Conservation (phyloP, 35 echinoderm and acorn worm genomes). For the Heliocidaris erythrogramma region DNA sequence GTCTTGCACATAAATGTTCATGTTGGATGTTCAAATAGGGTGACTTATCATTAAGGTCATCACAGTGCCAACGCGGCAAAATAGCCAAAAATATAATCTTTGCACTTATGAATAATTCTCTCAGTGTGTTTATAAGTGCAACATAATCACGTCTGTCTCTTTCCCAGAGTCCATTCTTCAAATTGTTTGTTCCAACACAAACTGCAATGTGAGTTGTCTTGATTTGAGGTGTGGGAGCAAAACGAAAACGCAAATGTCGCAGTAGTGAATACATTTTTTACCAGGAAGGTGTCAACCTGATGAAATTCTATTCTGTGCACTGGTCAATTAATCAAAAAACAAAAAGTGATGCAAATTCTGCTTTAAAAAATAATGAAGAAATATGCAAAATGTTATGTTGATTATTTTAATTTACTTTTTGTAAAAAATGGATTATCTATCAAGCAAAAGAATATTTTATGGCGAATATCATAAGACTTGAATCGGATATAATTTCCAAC, state of each 20-base stretch:
- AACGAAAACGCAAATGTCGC: background rate
- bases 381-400: too few species aligned
- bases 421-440: too few species aligned
- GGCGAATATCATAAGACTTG: too few species aligned
- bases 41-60: too few species aligned
- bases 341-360: background rate
- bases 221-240: background rate
- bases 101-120: background rate
- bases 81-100: background rate
- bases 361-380: background rate
- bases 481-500: too few species aligned
- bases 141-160: background rate
- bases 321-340: conserved; percentile 17
- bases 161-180: background rate
- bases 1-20: too few species aligned
- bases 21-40: too few species aligned
- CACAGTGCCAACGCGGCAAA: conserved; percentile 5
- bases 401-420: too few species aligned
- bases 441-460: too few species aligned
- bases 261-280: background rate
- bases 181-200: background rate
- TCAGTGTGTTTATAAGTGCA: background rate
- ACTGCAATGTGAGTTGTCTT: background rate
- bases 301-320: background rate
- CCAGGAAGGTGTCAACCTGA: background rate